Percentiles rank a stretch among this genome's conserved stretches.
phyloP scores from a whole-genome alignment of 2,113 vertebrate genomes.

The Solenodon paradoxus region DNA sequence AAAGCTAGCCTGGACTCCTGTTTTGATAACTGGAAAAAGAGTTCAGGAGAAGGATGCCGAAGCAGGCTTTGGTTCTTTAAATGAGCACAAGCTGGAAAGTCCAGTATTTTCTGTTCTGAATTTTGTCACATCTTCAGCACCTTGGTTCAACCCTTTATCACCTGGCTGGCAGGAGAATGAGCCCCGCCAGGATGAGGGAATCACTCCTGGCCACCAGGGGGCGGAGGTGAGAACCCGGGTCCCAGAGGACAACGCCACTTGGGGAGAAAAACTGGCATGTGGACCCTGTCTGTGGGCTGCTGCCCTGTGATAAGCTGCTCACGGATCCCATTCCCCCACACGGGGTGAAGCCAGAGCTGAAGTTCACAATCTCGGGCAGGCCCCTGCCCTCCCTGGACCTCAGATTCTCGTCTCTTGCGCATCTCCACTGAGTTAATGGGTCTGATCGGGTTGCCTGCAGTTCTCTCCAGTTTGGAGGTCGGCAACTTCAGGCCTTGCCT shows the following conservation, averaged over 20 bases:
- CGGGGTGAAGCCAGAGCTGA: neutral
- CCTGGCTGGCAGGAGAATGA: neutral
- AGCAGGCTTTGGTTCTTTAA: neutral
- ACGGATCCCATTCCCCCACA: neutral
- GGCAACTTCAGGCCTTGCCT: neutral
- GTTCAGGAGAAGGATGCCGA: conserved; percentile 11
- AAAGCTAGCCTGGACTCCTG: conserved; percentile 29
- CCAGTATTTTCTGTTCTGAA: neutral
- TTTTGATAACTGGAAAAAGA: conserved; percentile 43
- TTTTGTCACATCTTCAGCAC: neutral
- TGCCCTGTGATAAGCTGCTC: neutral
- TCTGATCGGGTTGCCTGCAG: neutral
- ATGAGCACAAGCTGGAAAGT: conserved; percentile 32
- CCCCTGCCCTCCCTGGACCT: neutral
- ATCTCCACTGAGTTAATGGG: neutral
- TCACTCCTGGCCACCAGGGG: conserved; percentile 16
- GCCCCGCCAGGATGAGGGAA: neutral
- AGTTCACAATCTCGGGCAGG: neutral
- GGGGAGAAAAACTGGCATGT: neutral
- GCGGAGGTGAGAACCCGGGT: neutral
- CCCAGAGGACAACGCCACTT: neutral
- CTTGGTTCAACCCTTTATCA: neutral
- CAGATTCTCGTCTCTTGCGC: neutral
- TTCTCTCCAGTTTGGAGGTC: neutral
- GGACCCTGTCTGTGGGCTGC: neutral